Conservation (phyloP, 2,888 invertebrate genomes). For the Prosapia bicincta region DNA sequence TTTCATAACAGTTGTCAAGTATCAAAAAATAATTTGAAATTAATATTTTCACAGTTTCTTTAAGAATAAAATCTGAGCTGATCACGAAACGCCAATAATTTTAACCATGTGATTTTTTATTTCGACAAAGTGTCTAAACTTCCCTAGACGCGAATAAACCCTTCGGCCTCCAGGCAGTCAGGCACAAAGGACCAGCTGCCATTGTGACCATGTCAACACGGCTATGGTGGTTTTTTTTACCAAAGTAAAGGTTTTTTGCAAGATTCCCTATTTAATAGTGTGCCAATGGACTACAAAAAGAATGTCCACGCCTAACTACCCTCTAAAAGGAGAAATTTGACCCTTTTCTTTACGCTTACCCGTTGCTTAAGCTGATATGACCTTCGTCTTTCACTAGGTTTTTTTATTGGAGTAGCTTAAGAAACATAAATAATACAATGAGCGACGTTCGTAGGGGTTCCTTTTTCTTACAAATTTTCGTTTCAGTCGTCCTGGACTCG, state of each 20-base stretch:
- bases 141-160: too few relatives aligned
- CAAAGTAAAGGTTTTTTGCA: constrained; percentile 14
- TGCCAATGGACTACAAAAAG: constrained; percentile 23
- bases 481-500: not conserved
- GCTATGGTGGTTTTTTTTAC: not conserved
- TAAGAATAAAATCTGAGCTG: too few relatives aligned
- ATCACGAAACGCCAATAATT: too few relatives aligned
- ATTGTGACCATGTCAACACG: not conserved
- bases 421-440: constrained; percentile 10
- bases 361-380: constrained; percentile 14
- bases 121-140: too few relatives aligned
- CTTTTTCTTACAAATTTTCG: not conserved
- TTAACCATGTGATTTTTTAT: too few relatives aligned
- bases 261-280: constrained; percentile 18
- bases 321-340: constrained; percentile 25
- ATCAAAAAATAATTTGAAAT: too few relatives aligned
- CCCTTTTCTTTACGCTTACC: constrained; percentile 20
- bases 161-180: not conserved
- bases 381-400: constrained; percentile 16
- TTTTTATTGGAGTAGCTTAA: constrained; percentile 15
- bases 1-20: too few relatives aligned
- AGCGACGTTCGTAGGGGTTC: not conserved
- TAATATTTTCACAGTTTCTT: too few relatives aligned
- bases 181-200: not conserved
- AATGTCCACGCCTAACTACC: constrained; percentile 24